These are phyloP conservation scores for Embidobia sp. DNA, from an alignment of 2,888 invertebrate species.

Conservation along the genomic window DNA sequence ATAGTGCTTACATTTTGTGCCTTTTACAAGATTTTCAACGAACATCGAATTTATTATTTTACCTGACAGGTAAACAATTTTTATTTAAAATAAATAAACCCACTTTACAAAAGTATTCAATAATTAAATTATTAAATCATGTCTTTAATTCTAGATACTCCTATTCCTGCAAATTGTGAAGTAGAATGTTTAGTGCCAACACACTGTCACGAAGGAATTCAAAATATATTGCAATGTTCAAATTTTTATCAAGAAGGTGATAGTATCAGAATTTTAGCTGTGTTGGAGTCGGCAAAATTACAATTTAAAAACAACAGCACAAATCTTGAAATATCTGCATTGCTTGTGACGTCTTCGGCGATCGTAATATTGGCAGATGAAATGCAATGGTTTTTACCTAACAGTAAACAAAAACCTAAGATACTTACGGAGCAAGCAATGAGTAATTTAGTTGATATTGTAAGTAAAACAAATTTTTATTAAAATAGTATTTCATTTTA, in stretches of 20 bases:
- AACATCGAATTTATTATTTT: slow-evolving; percentile 82
- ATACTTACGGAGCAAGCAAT: slow-evolving; percentile 82
- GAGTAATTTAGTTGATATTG: slow-evolving; percentile 83
- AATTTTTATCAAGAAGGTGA: slow-evolving; percentile 77
- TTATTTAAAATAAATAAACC: too few species aligned
- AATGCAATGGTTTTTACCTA: slow-evolving; percentile 82
- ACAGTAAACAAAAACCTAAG: slow-evolving; percentile 72
- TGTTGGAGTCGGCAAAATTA: slow-evolving; percentile 81
- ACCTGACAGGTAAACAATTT: slow-evolving; percentile 80
- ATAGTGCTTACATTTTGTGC: slow-evolving; percentile 74
- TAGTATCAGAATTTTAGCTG: slow-evolving; percentile 78
- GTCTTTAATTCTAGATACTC: slow-evolving; percentile 75
- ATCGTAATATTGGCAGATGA: slow-evolving; percentile 81
- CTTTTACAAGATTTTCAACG: slow-evolving; percentile 83
- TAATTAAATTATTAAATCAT: slow-evolving; percentile 9
- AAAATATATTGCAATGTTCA: slow-evolving; percentile 72
- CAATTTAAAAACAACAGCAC: slow-evolving; percentile 72
- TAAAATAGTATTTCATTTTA: slow-evolving; percentile 32
- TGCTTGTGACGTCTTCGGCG: slow-evolving; percentile 77
- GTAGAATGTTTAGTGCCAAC: slow-evolving; percentile 78
- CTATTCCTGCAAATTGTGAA: slow-evolving; percentile 81
- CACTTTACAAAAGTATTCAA: too few species aligned
- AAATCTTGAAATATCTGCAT: slow-evolving; percentile 71
- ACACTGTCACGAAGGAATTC: slow-evolving; percentile 73
- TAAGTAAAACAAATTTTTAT: slow-evolving; percentile 72